Base-by-base conservation (phyloP, 1,140 invertebrate species). In the Drosophila leontia region DNA sequence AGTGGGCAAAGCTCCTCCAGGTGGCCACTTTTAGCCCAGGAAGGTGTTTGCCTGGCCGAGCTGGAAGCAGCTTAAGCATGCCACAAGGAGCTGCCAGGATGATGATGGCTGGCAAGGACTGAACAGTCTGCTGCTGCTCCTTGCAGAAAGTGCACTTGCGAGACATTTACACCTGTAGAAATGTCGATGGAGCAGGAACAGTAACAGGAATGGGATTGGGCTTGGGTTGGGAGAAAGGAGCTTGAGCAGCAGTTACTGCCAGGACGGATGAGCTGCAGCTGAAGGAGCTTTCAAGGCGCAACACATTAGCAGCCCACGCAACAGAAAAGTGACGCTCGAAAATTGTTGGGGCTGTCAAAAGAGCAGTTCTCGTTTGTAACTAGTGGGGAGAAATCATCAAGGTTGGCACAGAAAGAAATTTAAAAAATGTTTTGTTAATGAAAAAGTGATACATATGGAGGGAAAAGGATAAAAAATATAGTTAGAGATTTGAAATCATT, bases 121-220 rank as follows among this genome's bases (percentile, higher is more conserved):
- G 19, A 6, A 19, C 17, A 23, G 42, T 19, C 45, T 42, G 41
- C 15, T 42, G 8, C 17, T 45, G 45, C 26, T 55, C 41, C 34
- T 55, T 48, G 65, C 53, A 39, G 29, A 53, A 41, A 71, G 75
- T 76, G 75, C 58, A 71, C 76, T 78, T 82, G 75, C 47, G 45
- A 78, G 83, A 84, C 69, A 75, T 80, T 84, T 87, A 87, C 83
- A 87, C 84, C 83, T 87, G 83, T 87, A 69, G 80, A 70, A 72
- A 78, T 64, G 84, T 86, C 67, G 80, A 77, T 74, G 76, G 67
- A 56, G 47, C 55, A 12, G 48, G 61, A n/a, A 35, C 17, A 32
- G 41, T 32, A 42, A 26, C 29, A 12, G 56, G 34, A 35, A 17
- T 23, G 26, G 29, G 6, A 37, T n/a, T n/a, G 42, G 26, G 47